These are phyloP conservation scores for Baronia brevicornis DNA, from an alignment of 2,888 invertebrate species.

Conservation along the genomic window DNA sequence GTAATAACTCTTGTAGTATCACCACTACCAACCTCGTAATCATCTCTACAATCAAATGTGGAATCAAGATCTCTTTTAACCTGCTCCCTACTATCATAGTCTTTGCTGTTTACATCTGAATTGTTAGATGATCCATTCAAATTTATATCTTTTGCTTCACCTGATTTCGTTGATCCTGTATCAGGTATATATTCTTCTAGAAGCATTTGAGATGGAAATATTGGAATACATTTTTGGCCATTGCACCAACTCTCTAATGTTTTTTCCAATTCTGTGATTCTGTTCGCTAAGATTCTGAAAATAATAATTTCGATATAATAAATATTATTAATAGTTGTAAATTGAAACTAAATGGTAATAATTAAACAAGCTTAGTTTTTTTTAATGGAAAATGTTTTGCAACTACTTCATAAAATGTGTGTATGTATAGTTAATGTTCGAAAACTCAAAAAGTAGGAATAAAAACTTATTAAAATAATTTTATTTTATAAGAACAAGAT, in stretches of 20 bases:
- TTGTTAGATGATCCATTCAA: conserved; percentile 25
- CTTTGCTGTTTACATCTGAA: conserved; percentile 34
- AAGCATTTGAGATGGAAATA: conserved; percentile 80
- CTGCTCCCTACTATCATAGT: conserved; percentile 55
- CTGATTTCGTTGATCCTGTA: conserved; percentile 40
- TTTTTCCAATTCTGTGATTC: conserved; percentile 88
- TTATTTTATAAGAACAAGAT: too few species aligned
- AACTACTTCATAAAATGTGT: too few species aligned
- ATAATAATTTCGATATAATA: not conserved
- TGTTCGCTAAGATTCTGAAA: conserved; percentile 84
- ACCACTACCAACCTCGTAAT: conserved; percentile 27
- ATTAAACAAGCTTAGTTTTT: too few species aligned
- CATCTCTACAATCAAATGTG: conserved; percentile 25
- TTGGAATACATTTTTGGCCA: conserved; percentile 62
- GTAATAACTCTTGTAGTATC: conserved; percentile 37
- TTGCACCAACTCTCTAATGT: conserved; percentile 79
- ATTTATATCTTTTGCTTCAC: conserved; percentile 40
- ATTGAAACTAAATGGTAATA: not conserved
- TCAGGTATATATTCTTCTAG: conserved; percentile 73
- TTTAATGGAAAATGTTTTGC: too few species aligned
- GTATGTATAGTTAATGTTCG: too few species aligned
- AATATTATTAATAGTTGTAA: not conserved
- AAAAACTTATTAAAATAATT: too few species aligned
- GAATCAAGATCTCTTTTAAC: conserved; percentile 35
- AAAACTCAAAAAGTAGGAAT: too few species aligned